These are phyloP conservation scores for Tetraodon nigroviridis DNA, from an alignment of 2,113 vertebrate species.

Conservation along the genomic window DNA sequence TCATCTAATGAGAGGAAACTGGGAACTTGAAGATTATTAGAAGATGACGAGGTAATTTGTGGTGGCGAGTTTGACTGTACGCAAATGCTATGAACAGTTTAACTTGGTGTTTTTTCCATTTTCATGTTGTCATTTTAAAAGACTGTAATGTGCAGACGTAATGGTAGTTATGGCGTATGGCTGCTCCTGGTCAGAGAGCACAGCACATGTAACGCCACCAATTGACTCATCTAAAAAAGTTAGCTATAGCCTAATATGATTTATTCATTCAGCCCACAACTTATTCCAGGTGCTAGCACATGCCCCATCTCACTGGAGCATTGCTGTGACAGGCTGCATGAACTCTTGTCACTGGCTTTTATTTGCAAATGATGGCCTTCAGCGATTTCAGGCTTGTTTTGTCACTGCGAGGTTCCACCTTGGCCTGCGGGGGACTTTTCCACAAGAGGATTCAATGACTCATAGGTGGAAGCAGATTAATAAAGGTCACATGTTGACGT, in stretches of 20 bases:
- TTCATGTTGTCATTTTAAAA: neutral
- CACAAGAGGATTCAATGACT: slow-evolving; percentile 1
- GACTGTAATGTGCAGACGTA: neutral
- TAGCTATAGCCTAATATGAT: too few species aligned
- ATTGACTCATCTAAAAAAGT: too few species aligned
- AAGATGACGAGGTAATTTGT: slow-evolving; percentile 36
- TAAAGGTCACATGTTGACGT: too few species aligned
- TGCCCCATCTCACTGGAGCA: too few species aligned
- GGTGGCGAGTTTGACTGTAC: slow-evolving; percentile 20
- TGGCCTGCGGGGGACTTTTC: slow-evolving; percentile 35
- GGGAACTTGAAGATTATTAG: neutral
- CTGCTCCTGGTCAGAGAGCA: too few species aligned
- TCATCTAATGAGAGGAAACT: slow-evolving; percentile 51
- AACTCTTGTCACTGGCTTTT: slow-evolving; percentile 33
- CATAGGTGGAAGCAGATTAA: too few species aligned
- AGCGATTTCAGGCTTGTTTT: slow-evolving; percentile 30
- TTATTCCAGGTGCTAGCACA: too few species aligned
- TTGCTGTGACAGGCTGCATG: slow-evolving; percentile 28
- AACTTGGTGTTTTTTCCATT: neutral
- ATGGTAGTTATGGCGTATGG: neutral
- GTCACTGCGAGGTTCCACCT: neutral
- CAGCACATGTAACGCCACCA: too few species aligned
- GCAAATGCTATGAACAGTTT: neutral
- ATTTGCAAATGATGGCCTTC: slow-evolving; percentile 29
- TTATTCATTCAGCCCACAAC: too few species aligned